Base-by-base conservation (phyloP, 1,140 invertebrate species). In the Diorhabda elongata region DNA sequence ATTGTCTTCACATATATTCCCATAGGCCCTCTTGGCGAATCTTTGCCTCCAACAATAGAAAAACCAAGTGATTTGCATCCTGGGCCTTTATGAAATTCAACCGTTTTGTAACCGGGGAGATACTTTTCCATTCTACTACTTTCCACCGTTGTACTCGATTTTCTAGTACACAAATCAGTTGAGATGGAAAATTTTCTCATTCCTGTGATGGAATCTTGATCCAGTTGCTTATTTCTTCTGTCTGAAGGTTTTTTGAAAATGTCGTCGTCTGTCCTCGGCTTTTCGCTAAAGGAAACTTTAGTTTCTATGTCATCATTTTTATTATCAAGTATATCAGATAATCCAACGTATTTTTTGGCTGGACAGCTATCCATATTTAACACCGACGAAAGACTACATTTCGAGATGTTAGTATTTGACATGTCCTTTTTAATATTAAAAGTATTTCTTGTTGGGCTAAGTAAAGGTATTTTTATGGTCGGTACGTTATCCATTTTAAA, bases 1-100 rank as follows among this genome's bases (percentile, higher is more conserved):
- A 93, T 90, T n/a, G 89, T 92, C 78, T 93, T 93, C 8, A 93
- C 89, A 77, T 91, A 93, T 68, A 93, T 91, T 8, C 91, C 91
- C 80, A 93, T 86, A 75, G 91, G 87, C 3, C 91, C 91, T 72
- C 90, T 87, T 4, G 90, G 90, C 58, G 89, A 91, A 73, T 89
- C 89, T 64, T 86, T 86, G 1, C 91, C 91, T n/a, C 92, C 92
- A 0, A 93, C 91, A 52, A 93, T 91, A 47, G 89, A 91, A 80
- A 93, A 93, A 0, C 91, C 91, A 42, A 94, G 85, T 59, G 85
- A 85, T 76, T 87, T 87, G 41, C 90, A 89, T 62, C 91, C 90
- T 44, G 87, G 84, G 44, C 91, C 91, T 67, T 91, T 87, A 57
- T 87, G 86, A 73, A 93, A 87, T 47, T 83, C 83, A 67, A 92